Evolutionary conservation across 2,113 vertebrate species (phyloP).

Genomic region (Anhinga anhinga): DNA sequence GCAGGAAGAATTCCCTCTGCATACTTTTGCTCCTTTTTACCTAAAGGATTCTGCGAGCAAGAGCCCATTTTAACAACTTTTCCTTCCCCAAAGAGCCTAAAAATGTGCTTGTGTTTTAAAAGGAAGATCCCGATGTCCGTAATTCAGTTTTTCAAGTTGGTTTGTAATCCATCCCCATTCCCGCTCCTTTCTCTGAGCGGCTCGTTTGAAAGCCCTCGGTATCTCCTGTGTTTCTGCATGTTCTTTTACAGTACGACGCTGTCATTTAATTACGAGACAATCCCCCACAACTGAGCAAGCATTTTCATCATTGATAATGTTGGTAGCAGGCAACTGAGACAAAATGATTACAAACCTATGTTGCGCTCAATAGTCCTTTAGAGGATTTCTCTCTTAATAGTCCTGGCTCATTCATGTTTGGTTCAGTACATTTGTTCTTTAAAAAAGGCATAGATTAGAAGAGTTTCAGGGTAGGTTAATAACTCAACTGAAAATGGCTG

Average conservation of each 20-base stretch:
- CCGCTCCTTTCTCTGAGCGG: neutral
- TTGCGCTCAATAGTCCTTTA: conserved; percentile 75
- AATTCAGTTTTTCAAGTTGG: conserved; percentile 42
- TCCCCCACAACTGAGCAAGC: conserved; percentile 66
- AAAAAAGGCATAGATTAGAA: conserved; percentile 78
- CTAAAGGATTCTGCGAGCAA: neutral
- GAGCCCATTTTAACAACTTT: neutral
- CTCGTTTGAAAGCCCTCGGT: conserved; percentile 53
- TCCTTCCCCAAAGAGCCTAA: neutral
- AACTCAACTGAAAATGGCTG: conserved; percentile 82
- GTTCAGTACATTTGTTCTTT: conserved; percentile 79
- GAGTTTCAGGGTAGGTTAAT: conserved; percentile 81
- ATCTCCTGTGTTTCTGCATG: conserved; percentile 51
- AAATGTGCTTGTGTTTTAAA: neutral
- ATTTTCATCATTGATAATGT: conserved; percentile 70
- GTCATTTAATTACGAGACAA: conserved; percentile 71
- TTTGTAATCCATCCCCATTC: conserved; percentile 41
- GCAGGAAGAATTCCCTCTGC: neutral
- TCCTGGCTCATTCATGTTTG: conserved; percentile 76
- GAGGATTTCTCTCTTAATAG: conserved; percentile 78
- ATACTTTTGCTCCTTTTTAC: neutral
- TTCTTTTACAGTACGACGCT: conserved; percentile 54
- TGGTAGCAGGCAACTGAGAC: conserved; percentile 72
- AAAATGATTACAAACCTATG: conserved; percentile 77
- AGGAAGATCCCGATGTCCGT: neutral